These are phyloP conservation scores for Dipodomys ordii DNA, from an alignment of 2,113 vertebrate genomes.

Conservation along the genomic window DNA sequence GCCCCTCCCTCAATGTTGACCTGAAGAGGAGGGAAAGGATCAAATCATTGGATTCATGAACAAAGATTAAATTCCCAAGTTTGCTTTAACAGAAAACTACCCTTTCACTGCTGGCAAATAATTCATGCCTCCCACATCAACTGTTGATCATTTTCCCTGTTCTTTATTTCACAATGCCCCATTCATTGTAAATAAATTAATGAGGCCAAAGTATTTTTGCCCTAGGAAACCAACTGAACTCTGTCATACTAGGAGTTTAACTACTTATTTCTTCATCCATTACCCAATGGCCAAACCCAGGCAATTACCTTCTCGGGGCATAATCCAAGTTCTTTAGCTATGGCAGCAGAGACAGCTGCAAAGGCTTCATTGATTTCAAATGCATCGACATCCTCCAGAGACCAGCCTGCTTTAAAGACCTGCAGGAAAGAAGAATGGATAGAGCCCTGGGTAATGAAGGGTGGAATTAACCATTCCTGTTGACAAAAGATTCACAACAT, in stretches of 20 bases:
- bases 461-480: background rate
- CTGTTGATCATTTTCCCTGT: background rate
- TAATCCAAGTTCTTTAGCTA: slow-evolving; percentile 93
- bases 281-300: background rate
- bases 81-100: background rate
- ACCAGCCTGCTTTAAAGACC: slow-evolving; percentile 95
- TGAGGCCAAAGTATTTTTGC: too few relatives aligned
- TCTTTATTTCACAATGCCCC: background rate
- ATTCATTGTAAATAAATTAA: background rate
- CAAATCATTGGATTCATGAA: background rate
- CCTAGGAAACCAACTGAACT: too few relatives aligned
- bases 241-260: too few relatives aligned
- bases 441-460: background rate
- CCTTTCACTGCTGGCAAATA: background rate
- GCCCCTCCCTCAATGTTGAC: slow-evolving; percentile 94
- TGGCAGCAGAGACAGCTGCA: slow-evolving; percentile 90
- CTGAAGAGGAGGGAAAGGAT: slow-evolving; percentile 78
- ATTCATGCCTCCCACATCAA: background rate
- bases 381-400: slow-evolving; percentile 92
- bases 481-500: too few relatives aligned
- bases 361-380: slow-evolving; percentile 99
- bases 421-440: slow-evolving; percentile 70
- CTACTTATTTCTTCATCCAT: background rate
- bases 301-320: slow-evolving; percentile 92
- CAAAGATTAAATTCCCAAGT: background rate